Evolutionary conservation across 2,888 invertebrate genomes (phyloP), one percentile per base, ranked within the genome.

Genomic region (Cheilosia variabilis): DNA sequence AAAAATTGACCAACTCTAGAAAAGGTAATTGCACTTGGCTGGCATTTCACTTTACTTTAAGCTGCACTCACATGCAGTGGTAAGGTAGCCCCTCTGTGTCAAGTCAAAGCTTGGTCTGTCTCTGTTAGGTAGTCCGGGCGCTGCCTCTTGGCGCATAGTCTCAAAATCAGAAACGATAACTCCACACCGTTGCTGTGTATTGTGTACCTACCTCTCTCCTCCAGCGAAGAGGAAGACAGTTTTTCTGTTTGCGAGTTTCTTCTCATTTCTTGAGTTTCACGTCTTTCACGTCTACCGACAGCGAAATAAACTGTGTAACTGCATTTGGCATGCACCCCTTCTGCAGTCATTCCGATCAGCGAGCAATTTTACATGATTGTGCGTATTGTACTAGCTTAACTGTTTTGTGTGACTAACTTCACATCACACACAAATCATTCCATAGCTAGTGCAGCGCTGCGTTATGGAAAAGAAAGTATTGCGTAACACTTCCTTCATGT

Each of bases 401-500:
- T 19, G 45, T 75, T 62, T 71, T 71, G 31, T 72, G 17, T 31
- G 53, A 41, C 60, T 68, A 60, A 10, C 50, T 22, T 50, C 13
- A 63, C 66, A 73, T 83, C 77, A 37, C 77, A 82, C 71, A 82
- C 82, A 82, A 82, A 82, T 82, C 77, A 82, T 71, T 76, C 27
- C 43, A 45, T 13, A 57, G 15, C 50, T 45, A 17, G 41, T 47
- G 52, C 52, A 52, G 52, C 15, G 65, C 34, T 24, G 57, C 71
- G 2, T 13, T 52, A 37, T 37, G 37, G 62, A 83, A 83, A 79
- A 79, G 83, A 75, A 84, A 84, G 79, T 81, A 62, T 86, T 86
- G 66, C 37, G 76, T 57, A 86, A 86, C 68, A 81, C 76, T 86
- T 86, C 68, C 81, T 77, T 86, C 76, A 77, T 81, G 71, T 62